Evolutionary conservation across 2,888 invertebrate species (phyloP).

Genomic region (Caenorhabditis angaria): DNA sequence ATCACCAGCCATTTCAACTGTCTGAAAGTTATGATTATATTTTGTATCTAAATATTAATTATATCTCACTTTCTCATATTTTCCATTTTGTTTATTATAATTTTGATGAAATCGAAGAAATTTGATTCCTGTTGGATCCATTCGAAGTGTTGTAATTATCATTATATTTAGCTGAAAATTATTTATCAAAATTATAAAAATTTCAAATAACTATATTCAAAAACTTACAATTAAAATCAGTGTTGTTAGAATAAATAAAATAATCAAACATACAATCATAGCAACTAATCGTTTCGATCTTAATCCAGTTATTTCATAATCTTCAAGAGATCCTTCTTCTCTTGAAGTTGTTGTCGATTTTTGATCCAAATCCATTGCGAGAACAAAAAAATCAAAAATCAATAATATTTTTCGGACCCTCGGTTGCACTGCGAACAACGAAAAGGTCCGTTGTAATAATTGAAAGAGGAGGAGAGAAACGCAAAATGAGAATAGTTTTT

Average conservation of each 20-base stretch:
- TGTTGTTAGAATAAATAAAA: constrained; percentile 50
- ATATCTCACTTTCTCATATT: constrained; percentile 50
- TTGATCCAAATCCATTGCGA: constrained; percentile 31
- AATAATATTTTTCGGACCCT: not conserved
- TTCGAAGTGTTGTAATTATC: constrained; percentile 61
- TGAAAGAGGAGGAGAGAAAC: not conserved
- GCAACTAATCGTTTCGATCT: constrained; percentile 41
- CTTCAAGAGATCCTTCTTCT: not conserved
- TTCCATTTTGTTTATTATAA: constrained; percentile 31
- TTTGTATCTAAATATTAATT: no score
- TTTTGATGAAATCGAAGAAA: constrained; percentile 56
- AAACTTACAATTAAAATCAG: constrained; percentile 58
- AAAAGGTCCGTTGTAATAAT: constrained; percentile 17
- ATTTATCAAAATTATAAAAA: constrained; percentile 5
- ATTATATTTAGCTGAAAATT: constrained; percentile 61
- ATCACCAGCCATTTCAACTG: constrained; percentile 68
- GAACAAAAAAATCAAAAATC: constrained; percentile 8
- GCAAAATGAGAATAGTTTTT: not conserved
- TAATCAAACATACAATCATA: constrained; percentile 35
- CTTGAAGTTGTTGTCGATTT: not conserved
- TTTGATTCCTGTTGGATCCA: constrained; percentile 62
- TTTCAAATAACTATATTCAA: not conserved
- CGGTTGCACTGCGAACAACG: not conserved
- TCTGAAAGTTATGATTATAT: constrained; percentile 24
- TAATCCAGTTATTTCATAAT: constrained; percentile 41